These are phyloP conservation scores for Thrips palmi DNA, from an alignment of 1,140 invertebrate genomes.

Conservation along the genomic window DNA sequence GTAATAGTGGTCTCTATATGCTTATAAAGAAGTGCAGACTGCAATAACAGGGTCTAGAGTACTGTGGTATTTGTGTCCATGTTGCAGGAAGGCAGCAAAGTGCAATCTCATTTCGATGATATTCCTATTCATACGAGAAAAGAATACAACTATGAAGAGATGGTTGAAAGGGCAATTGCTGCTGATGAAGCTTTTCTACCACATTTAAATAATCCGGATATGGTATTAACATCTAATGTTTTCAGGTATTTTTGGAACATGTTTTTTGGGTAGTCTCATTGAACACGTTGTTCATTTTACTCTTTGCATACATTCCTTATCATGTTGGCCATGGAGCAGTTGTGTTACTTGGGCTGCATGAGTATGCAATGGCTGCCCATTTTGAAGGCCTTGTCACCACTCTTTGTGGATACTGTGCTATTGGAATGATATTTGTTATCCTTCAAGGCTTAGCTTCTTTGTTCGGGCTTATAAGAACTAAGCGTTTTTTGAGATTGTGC, in stretches of 20 bases:
- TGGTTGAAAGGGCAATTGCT: too few species aligned
- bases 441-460: conserved; percentile 61
- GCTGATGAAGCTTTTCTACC: too few species aligned
- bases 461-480: conserved; percentile 57
- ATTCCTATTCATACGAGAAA: too few species aligned
- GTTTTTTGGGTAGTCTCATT: conserved; percentile 98
- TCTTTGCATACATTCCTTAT: conserved; percentile 90
- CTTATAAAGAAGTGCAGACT: too few species aligned
- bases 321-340: conserved; percentile 82
- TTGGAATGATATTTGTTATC: conserved; percentile 66
- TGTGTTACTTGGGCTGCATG: conserved; percentile 51
- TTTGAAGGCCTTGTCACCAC: conserved; percentile 89
- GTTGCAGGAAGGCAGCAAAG: too few species aligned
- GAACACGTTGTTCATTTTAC: conserved; percentile 89
- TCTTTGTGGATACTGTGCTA: conserved; percentile 79
- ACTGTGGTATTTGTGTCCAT: too few species aligned
- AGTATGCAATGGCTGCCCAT: conserved; percentile 55
- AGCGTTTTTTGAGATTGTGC: conserved; percentile 76
- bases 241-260: conserved; percentile 92
- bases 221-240: too few species aligned
- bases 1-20: too few species aligned
- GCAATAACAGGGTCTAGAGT: too few species aligned
- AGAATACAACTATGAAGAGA: too few species aligned
- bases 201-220: too few species aligned
- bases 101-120: too few species aligned